Evolutionary conservation across 92 coral and sea anemone species (phyloP), one percentile per base, ranked within the genome.

Genomic region (Paragorgia papillata): DNA sequence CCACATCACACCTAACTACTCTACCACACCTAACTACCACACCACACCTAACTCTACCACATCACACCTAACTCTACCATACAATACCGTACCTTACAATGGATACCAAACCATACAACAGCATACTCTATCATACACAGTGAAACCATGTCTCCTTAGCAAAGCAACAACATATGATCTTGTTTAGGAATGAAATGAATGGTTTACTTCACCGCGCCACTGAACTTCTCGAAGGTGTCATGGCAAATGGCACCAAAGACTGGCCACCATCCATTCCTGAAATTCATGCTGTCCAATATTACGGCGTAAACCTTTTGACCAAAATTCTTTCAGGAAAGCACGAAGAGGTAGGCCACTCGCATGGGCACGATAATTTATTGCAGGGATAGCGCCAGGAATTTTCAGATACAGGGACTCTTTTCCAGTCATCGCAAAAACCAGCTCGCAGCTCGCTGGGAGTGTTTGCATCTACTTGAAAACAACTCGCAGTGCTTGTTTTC

Each of bases 251-350:
- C 54, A 58, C 78, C 9, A 71, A 71, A 71, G 78, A 71, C 21
- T 71, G 78, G 78, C 78, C 78, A 37, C 78, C 78, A 21, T 71
- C 78, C 35, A 31, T 71, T 53, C 64, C 78, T 5, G 63, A 71
- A 71, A 71, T 71, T 32, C 78, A 71, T 35, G 78, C 78, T 30
- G 78, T 71, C 1, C 78, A 71, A 51, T 54, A 71, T 31, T 71
- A 71, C 25, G 78, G 78, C 24, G 57, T 71, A 13, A 53, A 54
- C 7, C 50, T 71, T 26, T 58, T 71, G n/a, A 27, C 62, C 50
- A 71, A 54, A 34, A 51, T 71, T 10, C 78, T 71, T 13, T 71
- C 78, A 13, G 78, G 78, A 19, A 71, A 71, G 41, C 78, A 71
- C 21, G 78, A 71, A 55, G 78, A 71, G 78, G 75, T 68, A 49